Evolutionary conservation across 1,140 invertebrate genomes (phyloP), one percentile per base, ranked within the genome.

Genomic region (Riptortus pedestris): DNA sequence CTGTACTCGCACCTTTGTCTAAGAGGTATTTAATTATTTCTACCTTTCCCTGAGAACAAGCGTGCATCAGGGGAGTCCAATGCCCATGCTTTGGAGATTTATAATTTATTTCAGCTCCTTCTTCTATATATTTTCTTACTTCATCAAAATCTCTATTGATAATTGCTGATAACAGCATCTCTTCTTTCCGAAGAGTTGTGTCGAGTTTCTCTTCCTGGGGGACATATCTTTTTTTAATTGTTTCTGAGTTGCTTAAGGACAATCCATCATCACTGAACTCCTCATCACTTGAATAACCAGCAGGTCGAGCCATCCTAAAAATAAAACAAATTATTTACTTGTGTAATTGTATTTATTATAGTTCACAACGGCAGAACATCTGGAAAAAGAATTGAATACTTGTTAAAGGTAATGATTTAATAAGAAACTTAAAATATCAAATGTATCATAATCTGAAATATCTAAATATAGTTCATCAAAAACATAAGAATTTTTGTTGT

Each of bases 61-160:
- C 78, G 29, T 72, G 72, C 75, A 79, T 78, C 28, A 79, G 73
- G 4, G 78, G 73, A 29, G 76, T 78, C 67, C 73, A 74, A 18
- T 76, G 72, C 64, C 69, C 74, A 59, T 4, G 18, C 28, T 31
- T 59, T 51, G 73, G 72, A 64, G 77, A 72, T 1, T 71, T 72
- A 0, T 70, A 67, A 67, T 77, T 76, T 12, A 75, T 68, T 47
- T 74, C 69, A 18, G 72, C 70, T 12, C 72, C 72, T n/a, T 68
- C 64, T 18, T 71, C 22, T 20, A 67, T 4, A 12, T 65, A 16
- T 28, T 38, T 31, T 27, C 33, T 60, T 18, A 65, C 55, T 45
- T 43, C 45, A 9, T 65, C 64, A 51, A 65, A 22, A 51, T 67
- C 16, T 12, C 48, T 33, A 4, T 51, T 24, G 26, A 20, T 33